Percentiles rank a stretch among this genome's conserved stretches.
Conservation (phyloP, 2,888 invertebrate species). For the Pseudanteris insignis region DNA sequence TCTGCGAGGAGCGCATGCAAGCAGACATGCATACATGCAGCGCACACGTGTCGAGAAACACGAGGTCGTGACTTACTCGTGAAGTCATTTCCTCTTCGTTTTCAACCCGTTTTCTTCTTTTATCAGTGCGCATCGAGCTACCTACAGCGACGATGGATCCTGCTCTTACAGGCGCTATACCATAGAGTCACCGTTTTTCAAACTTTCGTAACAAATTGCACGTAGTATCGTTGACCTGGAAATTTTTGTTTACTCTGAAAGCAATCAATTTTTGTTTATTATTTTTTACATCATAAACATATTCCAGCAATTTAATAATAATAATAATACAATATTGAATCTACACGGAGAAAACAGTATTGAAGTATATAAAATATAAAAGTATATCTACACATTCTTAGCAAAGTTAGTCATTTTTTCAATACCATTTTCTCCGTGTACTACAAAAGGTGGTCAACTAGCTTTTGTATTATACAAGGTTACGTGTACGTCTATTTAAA, state of each 20-base stretch:
- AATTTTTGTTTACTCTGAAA: constrained; percentile 22
- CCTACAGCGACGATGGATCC: constrained; percentile 52
- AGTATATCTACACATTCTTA: too few species aligned
- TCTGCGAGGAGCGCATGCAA: constrained; percentile 41
- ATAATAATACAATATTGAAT: too few species aligned
- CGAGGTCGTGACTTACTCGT: constrained; percentile 51
- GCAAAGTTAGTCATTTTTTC: too few species aligned
- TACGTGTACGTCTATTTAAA: too few species aligned
- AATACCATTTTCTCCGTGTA: too few species aligned
- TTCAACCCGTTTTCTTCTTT: constrained; percentile 30
- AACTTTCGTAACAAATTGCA: constrained; percentile 37
- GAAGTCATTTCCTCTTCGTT: constrained; percentile 45
- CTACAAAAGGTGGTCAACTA: too few species aligned
- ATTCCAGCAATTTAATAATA: too few species aligned
- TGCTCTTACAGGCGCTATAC: constrained; percentile 36
- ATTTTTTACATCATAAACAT: too few species aligned
- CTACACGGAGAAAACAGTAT: too few species aligned
- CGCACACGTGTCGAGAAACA: constrained; percentile 43
- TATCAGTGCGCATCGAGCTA: constrained; percentile 46
- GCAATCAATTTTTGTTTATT: too few species aligned
- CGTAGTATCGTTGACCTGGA: constrained; percentile 23
- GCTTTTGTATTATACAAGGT: too few species aligned
- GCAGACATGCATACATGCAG: constrained; percentile 40
- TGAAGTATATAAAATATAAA: too few species aligned
- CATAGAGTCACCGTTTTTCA: constrained; percentile 38